Conservation (phyloP, 2,888 invertebrate genomes). For the Agrypnus murinus region DNA sequence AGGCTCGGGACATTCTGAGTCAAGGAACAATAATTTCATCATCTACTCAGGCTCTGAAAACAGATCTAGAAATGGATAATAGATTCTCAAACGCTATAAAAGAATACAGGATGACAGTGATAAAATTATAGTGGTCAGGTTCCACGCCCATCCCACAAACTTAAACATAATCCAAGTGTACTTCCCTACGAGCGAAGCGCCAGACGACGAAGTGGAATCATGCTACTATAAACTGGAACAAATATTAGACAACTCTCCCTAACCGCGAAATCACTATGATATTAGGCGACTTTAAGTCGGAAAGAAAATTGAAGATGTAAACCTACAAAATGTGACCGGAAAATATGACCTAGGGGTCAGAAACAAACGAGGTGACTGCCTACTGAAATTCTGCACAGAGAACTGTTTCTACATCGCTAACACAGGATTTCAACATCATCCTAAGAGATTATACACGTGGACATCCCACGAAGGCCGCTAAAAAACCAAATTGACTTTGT, state of each 20-base stretch:
- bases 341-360: conserved; percentile 2
- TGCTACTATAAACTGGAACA: neutral
- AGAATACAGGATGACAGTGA: neutral
- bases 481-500: neutral
- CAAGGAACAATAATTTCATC: too few relatives aligned
- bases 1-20: neutral
- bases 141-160: neutral
- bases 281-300: neutral
- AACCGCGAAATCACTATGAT: neutral
- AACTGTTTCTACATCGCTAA: neutral
- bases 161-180: conserved; percentile 1
- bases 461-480: neutral
- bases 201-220: neutral
- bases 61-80: neutral
- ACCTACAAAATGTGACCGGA: neutral
- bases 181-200: neutral
- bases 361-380: conserved; percentile 2
- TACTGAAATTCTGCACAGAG: too few relatives aligned
- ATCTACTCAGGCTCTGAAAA: conserved; percentile 2
- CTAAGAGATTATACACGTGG: neutral
- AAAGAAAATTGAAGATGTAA: neutral
- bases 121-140: neutral
- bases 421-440: neutral
- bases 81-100: neutral
- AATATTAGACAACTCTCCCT: neutral